Percentiles rank a stretch among this genome's conserved stretches.
Conservation (phyloP, 2,888 invertebrate species). For the Julus scandinavius region DNA sequence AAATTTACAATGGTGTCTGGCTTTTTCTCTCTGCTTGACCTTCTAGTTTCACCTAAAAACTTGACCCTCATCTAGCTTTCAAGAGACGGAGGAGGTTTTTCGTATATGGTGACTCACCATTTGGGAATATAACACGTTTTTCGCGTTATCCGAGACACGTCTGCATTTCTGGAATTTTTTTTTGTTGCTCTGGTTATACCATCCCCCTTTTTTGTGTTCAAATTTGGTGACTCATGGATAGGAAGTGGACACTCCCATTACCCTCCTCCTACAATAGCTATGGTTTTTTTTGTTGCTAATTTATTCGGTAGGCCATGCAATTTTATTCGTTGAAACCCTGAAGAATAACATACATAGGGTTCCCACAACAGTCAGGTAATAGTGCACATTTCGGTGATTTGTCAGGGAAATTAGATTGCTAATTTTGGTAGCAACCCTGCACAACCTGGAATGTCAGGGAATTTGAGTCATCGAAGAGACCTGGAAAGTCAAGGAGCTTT, state of each 20-base stretch:
- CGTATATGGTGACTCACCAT: not conserved
- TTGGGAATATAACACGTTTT: not conserved
- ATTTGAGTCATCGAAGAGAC: too few species aligned
- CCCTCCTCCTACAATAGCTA: not conserved
- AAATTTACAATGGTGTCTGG: constrained; percentile 3
- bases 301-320: too few species aligned
- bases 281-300: not conserved
- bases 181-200: not conserved
- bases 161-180: not conserved
- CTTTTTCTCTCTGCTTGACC: not conserved
- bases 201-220: not conserved
- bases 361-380: too few species aligned
- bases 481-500: too few species aligned
- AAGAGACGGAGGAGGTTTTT: not conserved
- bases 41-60: constrained; percentile 4
- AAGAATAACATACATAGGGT: too few species aligned
- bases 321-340: not conserved
- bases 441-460: too few species aligned
- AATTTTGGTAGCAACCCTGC: too few species aligned
- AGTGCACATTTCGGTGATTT: too few species aligned
- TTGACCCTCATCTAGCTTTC: not conserved
- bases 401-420: too few species aligned
- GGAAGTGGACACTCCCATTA: constrained; percentile 26
- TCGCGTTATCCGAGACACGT: not conserved
- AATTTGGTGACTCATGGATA: not conserved